These are phyloP conservation scores for Brachyistius frenatus DNA, from an alignment of 2,113 vertebrate species.

Conservation along the genomic window DNA sequence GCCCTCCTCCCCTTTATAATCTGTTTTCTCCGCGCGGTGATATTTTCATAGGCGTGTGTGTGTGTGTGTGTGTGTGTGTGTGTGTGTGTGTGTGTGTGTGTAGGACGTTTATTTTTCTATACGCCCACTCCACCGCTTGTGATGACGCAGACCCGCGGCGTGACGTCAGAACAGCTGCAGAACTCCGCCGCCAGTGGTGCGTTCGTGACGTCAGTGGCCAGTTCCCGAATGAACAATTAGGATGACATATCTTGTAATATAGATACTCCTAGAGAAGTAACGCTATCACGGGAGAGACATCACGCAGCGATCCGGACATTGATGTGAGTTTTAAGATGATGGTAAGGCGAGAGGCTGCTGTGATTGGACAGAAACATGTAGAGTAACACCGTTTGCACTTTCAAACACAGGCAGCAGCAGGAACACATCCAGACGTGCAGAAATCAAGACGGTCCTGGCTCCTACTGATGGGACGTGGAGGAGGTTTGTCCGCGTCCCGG, in stretches of 20 bases:
- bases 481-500: no score
- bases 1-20: not conserved
- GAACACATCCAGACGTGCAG: slow-evolving; percentile 38
- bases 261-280: not conserved
- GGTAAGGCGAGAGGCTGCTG: not conserved
- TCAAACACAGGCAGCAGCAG: not conserved
- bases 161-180: slow-evolving; percentile 76
- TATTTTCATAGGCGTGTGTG: not conserved
- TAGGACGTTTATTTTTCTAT: not conserved
- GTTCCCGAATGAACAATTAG: slow-evolving; percentile 7
- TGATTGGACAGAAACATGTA: slow-evolving; percentile 2
- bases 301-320: not conserved
- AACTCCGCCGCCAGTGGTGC: slow-evolving; percentile 50
- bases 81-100: not conserved
- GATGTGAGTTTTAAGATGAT: not conserved
- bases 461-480: not conserved
- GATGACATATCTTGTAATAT: not conserved
- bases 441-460: not conserved
- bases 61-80: not conserved
- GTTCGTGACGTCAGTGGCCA: slow-evolving; percentile 67
- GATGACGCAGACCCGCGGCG: slow-evolving; percentile 34
- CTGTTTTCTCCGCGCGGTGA: not conserved
- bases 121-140: slow-evolving; percentile 30
- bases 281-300: not conserved
- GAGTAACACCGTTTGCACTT: not conserved